Evolutionary conservation across 2,888 invertebrate species (phyloP).

Genomic region (Caradrina kadenii): DNA sequence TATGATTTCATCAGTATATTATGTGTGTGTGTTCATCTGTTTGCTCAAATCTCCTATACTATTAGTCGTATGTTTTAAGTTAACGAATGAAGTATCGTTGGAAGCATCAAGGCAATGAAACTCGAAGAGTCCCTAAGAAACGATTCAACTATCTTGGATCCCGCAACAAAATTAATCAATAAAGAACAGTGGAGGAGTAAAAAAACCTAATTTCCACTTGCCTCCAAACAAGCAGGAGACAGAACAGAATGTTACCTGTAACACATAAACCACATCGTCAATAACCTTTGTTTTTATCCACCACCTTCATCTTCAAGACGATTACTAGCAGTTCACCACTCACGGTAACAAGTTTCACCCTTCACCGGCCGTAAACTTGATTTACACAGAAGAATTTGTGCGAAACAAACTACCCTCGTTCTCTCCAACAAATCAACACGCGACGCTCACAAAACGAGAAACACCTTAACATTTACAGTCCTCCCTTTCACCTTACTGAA

Average conservation of each 20-base stretch:
- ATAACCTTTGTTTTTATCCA: constrained; percentile 32
- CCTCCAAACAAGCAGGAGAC: too few relatives aligned
- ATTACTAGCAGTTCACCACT: constrained; percentile 41
- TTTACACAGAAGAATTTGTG: constrained; percentile 54
- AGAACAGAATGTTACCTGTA: not conserved
- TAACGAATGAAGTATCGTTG: too few relatives aligned
- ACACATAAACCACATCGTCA: constrained; percentile 10
- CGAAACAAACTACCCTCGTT: constrained; percentile 48
- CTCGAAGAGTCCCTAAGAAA: too few relatives aligned
- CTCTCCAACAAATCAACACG: constrained; percentile 55
- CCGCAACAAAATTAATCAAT: too few relatives aligned
- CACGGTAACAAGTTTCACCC: constrained; percentile 52
- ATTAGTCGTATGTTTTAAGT: too few relatives aligned
- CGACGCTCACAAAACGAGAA: constrained; percentile 51
- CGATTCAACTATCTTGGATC: too few relatives aligned
- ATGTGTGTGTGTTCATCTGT: too few relatives aligned
- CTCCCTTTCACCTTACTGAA: constrained; percentile 52
- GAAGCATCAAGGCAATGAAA: too few relatives aligned
- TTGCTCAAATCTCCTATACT: too few relatives aligned
- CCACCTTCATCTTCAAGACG: constrained; percentile 20
- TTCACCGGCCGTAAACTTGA: constrained; percentile 51
- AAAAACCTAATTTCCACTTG: too few relatives aligned
- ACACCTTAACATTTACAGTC: constrained; percentile 57
- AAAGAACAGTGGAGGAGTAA: too few relatives aligned
- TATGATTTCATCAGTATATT: too few relatives aligned